Evolutionary conservation across 2,113 vertebrate genomes (phyloP), one percentile per base, ranked within the genome.

Genomic region (Austrofundulus limnaeus): DNA sequence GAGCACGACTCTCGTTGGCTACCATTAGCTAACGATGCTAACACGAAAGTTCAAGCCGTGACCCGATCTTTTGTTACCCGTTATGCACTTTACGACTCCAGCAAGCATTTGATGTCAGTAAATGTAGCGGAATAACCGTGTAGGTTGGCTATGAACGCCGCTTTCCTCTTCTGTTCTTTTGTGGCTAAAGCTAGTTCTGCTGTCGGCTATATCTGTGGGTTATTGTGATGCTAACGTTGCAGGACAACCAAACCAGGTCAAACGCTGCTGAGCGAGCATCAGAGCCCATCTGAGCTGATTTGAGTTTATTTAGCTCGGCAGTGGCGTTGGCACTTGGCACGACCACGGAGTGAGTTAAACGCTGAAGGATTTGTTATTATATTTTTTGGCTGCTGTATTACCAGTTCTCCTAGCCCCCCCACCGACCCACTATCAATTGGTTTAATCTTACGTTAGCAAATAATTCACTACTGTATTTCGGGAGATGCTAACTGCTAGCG

Each of bases 211-310:
- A n/a, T n/a, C n/a, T n/a, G 67, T 81, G 75, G 77, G 77, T 88
- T 86, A 80, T 86, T 90, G 87, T 89, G 88, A 90, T 90, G 88
- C 87, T 90, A 89, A 88, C 87, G 61, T 9, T 70, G 83, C 77
- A 34, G 20, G 83, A 81, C 83, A 78, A 70, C 38, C 72, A 52
- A 87, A 81, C 75, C 82, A 82, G 88, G 86, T 90, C 87, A 84
- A 11, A 58, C 39, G 72, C 31, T 52, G 70, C 72, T 7, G 66
- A 60, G 67, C 54, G 47, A 68, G 66, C 78, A 31, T 54, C 34
- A 34, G 6, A 5, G 24, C 52, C 43, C 39, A 54, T 63, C 24
- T 23, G 54, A 46, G 38, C 46, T 82, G 58, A 77, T 73, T 65
- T 70, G 19, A 62, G 64, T 3, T 63, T 53, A 61, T 70, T 71